Conservation (phyloP, 2,113 vertebrate genomes). For the Larimichthys polyactis region DNA sequence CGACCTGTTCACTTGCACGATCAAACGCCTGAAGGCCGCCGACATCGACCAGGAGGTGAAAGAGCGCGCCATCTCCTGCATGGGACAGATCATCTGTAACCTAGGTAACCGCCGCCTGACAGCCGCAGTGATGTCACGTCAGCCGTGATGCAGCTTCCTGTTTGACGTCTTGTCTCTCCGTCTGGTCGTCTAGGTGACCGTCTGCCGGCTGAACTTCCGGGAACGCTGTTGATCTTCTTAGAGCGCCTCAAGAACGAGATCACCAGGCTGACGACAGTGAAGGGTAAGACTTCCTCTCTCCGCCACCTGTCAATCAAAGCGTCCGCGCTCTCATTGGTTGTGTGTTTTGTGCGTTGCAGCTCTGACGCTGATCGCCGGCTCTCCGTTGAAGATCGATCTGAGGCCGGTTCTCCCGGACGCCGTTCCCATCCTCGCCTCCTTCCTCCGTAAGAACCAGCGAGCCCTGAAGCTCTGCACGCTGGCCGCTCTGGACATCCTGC, state of each 20-base stretch:
- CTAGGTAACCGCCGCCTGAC: conserved; percentile 89
- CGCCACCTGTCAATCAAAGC: no score
- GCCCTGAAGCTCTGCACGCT: conserved; percentile 97
- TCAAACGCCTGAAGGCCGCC: conserved; percentile 95
- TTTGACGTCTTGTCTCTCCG: background rate
- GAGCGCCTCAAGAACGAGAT: conserved; percentile 99
- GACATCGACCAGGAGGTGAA: conserved; percentile 99
- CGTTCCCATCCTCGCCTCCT: conserved; percentile 97
- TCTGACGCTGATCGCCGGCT: conserved; percentile 96
- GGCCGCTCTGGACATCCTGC: conserved; percentile 94
- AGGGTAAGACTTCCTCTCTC: conserved; percentile 58
- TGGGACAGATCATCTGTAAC: conserved; percentile 99
- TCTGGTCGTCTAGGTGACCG: conserved; percentile 90
- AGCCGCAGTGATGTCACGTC: conserved; percentile 45
- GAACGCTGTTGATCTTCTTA: conserved; percentile 96
- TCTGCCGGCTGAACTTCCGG: conserved; percentile 92
- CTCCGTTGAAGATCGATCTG: conserved; percentile 95
- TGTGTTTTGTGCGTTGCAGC: conserved; percentile 71
- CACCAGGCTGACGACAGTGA: conserved; percentile 93
- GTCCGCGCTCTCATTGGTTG: no score
- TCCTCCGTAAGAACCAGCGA: conserved; percentile 97
- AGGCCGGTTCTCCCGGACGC: conserved; percentile 94
- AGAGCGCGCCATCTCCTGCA: conserved; percentile 98
- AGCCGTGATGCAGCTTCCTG: background rate
- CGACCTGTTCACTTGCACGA: conserved; percentile 96